A percentile compares a stretch with the other conserved stretches of the same genome.
Conservation (phyloP, 2,113 vertebrate species). For the Phycodurus eques region DNA sequence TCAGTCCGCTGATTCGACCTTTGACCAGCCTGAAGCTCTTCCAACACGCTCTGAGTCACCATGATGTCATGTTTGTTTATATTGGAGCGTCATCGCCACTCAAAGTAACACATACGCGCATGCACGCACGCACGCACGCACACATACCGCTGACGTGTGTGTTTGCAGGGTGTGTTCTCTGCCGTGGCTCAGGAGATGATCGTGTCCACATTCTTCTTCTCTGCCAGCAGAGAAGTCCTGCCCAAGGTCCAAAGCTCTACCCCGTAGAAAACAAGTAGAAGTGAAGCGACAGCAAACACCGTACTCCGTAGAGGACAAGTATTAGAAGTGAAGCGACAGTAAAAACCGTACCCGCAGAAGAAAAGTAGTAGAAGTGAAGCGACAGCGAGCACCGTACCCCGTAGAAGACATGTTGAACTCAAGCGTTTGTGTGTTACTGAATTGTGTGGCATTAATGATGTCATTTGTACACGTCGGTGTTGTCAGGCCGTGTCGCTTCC, state of each 20-base stretch:
- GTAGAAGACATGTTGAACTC: too few relatives aligned
- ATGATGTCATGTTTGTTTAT: constrained; percentile 87
- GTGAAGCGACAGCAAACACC: too few relatives aligned
- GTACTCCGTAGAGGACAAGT: too few relatives aligned
- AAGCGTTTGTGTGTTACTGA: too few relatives aligned
- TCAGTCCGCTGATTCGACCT: constrained; percentile 83
- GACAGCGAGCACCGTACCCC: too few relatives aligned
- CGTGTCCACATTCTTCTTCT: constrained; percentile 88
- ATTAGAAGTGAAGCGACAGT: too few relatives aligned
- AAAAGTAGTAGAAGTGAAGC: too few relatives aligned
- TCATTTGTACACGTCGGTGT: too few relatives aligned
- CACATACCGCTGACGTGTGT: constrained; percentile 10
- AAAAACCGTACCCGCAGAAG: too few relatives aligned
- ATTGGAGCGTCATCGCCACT: constrained; percentile 88
- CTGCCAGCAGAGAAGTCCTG: constrained; percentile 81
- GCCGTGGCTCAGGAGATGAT: constrained; percentile 86
- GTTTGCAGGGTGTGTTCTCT: constrained; percentile 82
- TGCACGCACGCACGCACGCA: not conserved
- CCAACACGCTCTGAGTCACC: constrained; percentile 81
- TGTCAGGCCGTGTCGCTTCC: constrained; percentile 77
- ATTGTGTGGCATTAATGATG: too few relatives aligned
- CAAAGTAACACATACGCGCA: constrained; percentile 71
- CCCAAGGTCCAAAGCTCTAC: constrained; percentile 76
- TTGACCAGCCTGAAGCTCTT: constrained; percentile 86
- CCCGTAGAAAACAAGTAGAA: too few relatives aligned